Percentiles rank a stretch among this genome's conserved stretches.
These are phyloP conservation scores for Cryptotis parvus DNA, from an alignment of 2,113 vertebrate species.

Conservation along the genomic window DNA sequence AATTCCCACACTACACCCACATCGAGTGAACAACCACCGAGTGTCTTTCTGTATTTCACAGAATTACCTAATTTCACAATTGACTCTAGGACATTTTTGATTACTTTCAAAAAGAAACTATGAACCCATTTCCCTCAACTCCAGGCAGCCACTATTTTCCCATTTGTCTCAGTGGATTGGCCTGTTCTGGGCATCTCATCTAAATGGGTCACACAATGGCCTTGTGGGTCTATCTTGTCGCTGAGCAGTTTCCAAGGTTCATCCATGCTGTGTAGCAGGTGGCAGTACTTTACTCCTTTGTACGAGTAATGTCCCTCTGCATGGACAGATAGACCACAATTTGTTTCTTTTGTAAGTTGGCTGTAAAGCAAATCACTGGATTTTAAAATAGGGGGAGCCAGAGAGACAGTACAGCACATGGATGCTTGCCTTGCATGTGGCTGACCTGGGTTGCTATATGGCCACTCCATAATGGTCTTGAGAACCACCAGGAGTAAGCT, in stretches of 20 bases:
- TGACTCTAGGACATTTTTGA: not conserved
- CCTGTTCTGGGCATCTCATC: not conserved
- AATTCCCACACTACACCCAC: not conserved
- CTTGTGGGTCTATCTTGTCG: not conserved
- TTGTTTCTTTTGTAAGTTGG: not conserved
- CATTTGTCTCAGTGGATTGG: not conserved
- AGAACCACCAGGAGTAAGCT: no score
- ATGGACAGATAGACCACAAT: not conserved
- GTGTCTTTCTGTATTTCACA: not conserved
- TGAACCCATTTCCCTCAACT: not conserved
- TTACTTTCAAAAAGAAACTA: not conserved
- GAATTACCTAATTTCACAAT: not conserved
- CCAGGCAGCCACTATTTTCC: not conserved
- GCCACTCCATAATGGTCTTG: no score
- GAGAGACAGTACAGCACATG: no score
- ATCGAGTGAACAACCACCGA: not conserved
- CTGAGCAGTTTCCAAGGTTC: not conserved
- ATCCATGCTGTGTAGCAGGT: not conserved
- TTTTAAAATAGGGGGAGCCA: no score
- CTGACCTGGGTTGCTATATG: no score
- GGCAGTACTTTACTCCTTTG: not conserved
- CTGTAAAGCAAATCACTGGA: no score
- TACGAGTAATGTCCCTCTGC: not conserved
- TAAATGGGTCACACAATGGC: not conserved
- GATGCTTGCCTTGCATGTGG: no score